These are phyloP conservation scores for Monochamus saltuarius DNA, from an alignment of 1,140 invertebrate genomes.

Conservation along the genomic window DNA sequence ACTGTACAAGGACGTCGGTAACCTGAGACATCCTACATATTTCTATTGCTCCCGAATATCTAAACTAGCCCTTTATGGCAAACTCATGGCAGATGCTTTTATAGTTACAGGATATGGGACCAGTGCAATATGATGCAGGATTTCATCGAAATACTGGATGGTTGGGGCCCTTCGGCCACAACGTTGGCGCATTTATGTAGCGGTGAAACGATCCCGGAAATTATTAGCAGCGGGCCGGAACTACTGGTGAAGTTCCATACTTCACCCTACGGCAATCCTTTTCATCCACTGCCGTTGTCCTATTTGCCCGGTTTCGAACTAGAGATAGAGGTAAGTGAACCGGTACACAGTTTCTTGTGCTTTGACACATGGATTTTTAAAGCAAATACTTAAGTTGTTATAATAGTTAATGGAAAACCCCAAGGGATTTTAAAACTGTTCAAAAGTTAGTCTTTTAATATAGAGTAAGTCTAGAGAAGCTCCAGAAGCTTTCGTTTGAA, in stretches of 20 bases:
- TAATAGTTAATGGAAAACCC: too few relatives aligned
- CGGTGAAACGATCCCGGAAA: conserved; percentile 78
- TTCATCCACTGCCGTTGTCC: conserved; percentile 74
- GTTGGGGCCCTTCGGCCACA: conserved; percentile 68
- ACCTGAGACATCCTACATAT: too few relatives aligned
- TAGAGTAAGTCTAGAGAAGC: too few relatives aligned
- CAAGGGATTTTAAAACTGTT: too few relatives aligned
- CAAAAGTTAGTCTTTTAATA: too few relatives aligned
- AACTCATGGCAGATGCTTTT: too few relatives aligned
- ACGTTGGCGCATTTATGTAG: conserved; percentile 78
- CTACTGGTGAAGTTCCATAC: conserved; percentile 81
- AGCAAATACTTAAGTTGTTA: background rate
- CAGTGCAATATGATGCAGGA: conserved; percentile 79
- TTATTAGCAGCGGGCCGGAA: conserved; percentile 74
- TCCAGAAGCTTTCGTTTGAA: too few relatives aligned
- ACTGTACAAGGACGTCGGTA: too few relatives aligned
- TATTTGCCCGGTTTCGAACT: conserved; percentile 80
- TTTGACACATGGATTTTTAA: background rate
- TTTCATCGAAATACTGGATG: conserved; percentile 80
- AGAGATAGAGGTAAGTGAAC: conserved; percentile 68
- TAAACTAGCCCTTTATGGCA: too few relatives aligned
- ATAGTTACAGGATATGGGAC: conserved; percentile 69
- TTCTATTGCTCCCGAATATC: too few relatives aligned
- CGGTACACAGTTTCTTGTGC: background rate
- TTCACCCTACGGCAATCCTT: conserved; percentile 78